Evolutionary conservation across 2,113 vertebrate species (phyloP).

Genomic region (Peromyscus polionotus): DNA sequence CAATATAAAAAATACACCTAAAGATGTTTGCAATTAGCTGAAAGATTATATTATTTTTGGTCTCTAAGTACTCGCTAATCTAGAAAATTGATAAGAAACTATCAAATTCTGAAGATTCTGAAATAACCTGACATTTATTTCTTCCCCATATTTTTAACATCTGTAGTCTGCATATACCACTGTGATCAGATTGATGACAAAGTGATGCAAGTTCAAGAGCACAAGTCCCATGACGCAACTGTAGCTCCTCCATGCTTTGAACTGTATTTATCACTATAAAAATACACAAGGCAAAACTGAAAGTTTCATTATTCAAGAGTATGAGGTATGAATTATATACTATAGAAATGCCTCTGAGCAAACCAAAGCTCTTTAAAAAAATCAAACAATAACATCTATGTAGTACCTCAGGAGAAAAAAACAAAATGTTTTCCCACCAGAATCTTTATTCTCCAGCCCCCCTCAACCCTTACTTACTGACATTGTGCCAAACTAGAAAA

Average conservation of each 20-base stretch:
- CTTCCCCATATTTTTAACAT: neutral
- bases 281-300: neutral
- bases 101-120: neutral
- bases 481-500: constrained; percentile 27
- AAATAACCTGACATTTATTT: neutral
- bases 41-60: neutral
- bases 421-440: neutral
- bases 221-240: neutral
- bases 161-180: neutral
- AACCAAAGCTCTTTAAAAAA: neutral
- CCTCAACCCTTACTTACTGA: neutral
- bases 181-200: neutral
- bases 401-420: neutral
- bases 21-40: neutral
- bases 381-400: constrained; percentile 10
- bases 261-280: neutral
- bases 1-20: neutral
- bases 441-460: neutral
- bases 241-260: neutral
- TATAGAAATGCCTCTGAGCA: constrained; percentile 29
- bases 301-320: neutral
- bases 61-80: neutral
- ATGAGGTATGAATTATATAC: neutral
- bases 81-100: constrained; percentile 6
- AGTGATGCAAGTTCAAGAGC: neutral